Percentiles rank a stretch among this genome's conserved stretches.
Conservation (phyloP, 2,113 vertebrate genomes). For the Phalacrocorax carbo region DNA sequence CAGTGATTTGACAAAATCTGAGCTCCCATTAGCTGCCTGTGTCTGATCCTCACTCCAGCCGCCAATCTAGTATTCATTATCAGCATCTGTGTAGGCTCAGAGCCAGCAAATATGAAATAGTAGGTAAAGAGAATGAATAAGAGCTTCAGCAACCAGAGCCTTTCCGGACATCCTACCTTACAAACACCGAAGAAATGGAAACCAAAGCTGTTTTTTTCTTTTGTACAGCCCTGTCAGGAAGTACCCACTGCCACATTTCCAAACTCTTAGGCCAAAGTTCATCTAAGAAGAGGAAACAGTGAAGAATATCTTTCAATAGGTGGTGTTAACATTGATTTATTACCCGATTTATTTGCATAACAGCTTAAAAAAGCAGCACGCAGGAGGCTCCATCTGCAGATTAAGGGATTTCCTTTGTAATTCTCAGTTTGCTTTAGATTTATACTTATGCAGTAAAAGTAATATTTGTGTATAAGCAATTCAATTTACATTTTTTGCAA, state of each 20-base stretch:
- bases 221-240: background rate
- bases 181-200: background rate
- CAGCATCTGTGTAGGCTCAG: background rate
- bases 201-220: background rate
- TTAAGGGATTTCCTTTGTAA: constrained; percentile 6
- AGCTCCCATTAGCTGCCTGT: background rate
- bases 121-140: background rate
- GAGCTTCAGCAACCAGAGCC: background rate
- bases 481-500: background rate
- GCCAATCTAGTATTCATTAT: background rate
- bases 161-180: background rate
- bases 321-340: background rate
- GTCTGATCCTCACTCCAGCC: background rate
- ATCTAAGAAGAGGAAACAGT: background rate
- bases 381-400: background rate
- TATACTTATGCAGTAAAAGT: background rate
- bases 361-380: background rate
- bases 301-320: background rate
- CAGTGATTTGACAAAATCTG: background rate
- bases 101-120: background rate
- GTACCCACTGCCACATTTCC: background rate
- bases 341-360: background rate
- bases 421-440: background rate
- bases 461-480: background rate
- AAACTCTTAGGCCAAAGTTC: background rate